Evolutionary conservation across 2,888 invertebrate species (phyloP).

Genomic region (Sarcophaga rosellei): DNA sequence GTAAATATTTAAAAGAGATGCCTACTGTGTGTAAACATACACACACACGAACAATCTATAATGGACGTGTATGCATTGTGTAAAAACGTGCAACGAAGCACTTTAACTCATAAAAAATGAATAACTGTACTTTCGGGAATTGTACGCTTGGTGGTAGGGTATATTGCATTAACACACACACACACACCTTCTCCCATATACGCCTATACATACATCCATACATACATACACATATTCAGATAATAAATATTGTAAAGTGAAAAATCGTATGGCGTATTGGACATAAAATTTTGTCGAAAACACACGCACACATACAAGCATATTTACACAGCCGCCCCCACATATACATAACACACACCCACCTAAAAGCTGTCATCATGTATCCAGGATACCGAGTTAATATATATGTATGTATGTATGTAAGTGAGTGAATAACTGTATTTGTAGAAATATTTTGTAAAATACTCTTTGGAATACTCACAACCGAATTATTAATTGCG

Average conservation of each 20-base stretch:
- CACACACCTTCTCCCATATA: background rate
- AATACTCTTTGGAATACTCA: background rate
- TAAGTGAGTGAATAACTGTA: no score
- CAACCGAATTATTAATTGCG: slow-evolving; percentile 60
- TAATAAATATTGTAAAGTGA: slow-evolving; percentile 6
- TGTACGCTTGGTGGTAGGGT: slow-evolving; percentile 21
- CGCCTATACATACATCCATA: background rate
- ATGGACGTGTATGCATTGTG: background rate
- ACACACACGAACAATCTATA: background rate
- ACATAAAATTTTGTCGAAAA: slow-evolving; percentile 30
- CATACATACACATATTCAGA: background rate
- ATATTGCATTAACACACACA: background rate
- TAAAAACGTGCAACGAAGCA: slow-evolving; percentile 19
- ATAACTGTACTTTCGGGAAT: slow-evolving; percentile 65
- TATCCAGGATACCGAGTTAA: background rate
- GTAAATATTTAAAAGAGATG: slow-evolving; percentile 9
- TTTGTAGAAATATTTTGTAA: background rate
- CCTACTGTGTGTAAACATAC: slow-evolving; percentile 7
- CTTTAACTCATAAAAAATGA: slow-evolving; percentile 57
- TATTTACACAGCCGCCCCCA: background rate
- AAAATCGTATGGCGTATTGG: slow-evolving; percentile 38
- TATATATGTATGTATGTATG: background rate
- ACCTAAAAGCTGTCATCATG: background rate
- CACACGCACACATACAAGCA: slow-evolving; percentile 27
- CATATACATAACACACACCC: background rate